Base-by-base conservation (phyloP, 2,888 invertebrate species). In the Acronicta aceris region DNA sequence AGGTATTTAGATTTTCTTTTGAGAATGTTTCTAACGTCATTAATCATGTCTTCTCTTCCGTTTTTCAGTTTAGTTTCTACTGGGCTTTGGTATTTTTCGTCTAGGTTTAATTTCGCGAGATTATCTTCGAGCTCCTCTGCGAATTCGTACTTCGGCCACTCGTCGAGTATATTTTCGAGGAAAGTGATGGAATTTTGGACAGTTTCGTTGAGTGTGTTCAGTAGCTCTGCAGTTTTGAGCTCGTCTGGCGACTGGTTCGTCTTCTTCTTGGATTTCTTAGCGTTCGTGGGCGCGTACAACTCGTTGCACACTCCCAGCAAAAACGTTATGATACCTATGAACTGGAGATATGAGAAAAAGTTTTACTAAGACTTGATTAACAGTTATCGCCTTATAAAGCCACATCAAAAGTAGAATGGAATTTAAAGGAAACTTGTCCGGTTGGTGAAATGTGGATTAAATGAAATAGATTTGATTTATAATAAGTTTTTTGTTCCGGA, bases 221-320 rank as follows among this genome's bases (percentile, higher is more conserved):
- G 78, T 0, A 88, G 72, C 65, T 90, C 85, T 0, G 82, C 65
- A 0, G 90, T 92, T 69, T 91, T 84, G 0, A 90, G 74, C 43
- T 95, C 94, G 65, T 94, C 95, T 0, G 92, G 91, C 0, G 94
- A 93, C 2, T 93, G 90, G 59, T 86, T 92, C 1, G 87, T 81
- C 54, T 95, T 96, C 86, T 96, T 96, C 78, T 95, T 96, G 0
- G 94, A 92, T 76, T 95, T 96, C 79, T 95, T 96, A 40, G 89
- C 78, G 84, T 90, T 91, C 48, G 95, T 77, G 45, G 95, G 95
- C 43, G 94, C 90, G 25, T 92, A 84, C 21, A 95, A 70, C 59
- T 95, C 95, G 80, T 92, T 91, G 86, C 95, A 95, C 1, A 95
- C 91, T 57, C 96, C 95, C 57, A 95, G 93, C 4, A 96, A 83